Evolutionary conservation across 1,140 invertebrate genomes (phyloP), one percentile per base, ranked within the genome.

Genomic region (Trichonephila inaurata): DNA sequence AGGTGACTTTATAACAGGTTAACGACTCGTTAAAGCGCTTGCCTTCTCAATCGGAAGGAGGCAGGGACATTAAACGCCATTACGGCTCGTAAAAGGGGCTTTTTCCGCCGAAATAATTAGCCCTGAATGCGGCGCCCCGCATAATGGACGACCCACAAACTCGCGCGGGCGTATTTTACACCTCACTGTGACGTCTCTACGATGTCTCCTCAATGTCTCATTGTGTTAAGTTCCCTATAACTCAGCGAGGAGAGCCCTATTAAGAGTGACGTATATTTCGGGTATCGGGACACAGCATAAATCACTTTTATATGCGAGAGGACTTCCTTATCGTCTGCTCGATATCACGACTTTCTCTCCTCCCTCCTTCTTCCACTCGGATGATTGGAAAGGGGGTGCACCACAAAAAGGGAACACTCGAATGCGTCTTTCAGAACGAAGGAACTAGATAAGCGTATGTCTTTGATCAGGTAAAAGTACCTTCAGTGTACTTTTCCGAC

Each of bases 221-320:
- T 77, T 77, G 72, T 33, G 72, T 77, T 77, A 77, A 77, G 72
- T 33, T 33, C 16, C 18, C 72, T 77, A 77, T 77, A 77, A 77
- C 72, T 77, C 72, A 77, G 72, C 10, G 14, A 33, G 1, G 14
- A 77, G 72, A 77, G 33, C 72, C 72, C 72, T 77, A 77, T 77
- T 77, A 77, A 40, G 72, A 14, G 6, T 77, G 72, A 77, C 33
- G 28, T 77, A 77, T 77, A 77, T 77, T 24, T 28, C 10, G 18
- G 72, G 72, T 77, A 77, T 77, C 72, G 72, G 72, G 72, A 33
- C 28, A 33, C 33, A 40, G 72, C 72, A 77, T 77, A 77, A 77
- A 77, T 77, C 72, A 77, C 72, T 77, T 77, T 77, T 77, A 77
- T 77, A 77, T 77, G 33, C 72, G 72, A 77, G 33, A 77, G 72